phyloP scores from a whole-genome alignment of 2,797 vertebrate species.

The Sebastes taczanowskii region DNA sequence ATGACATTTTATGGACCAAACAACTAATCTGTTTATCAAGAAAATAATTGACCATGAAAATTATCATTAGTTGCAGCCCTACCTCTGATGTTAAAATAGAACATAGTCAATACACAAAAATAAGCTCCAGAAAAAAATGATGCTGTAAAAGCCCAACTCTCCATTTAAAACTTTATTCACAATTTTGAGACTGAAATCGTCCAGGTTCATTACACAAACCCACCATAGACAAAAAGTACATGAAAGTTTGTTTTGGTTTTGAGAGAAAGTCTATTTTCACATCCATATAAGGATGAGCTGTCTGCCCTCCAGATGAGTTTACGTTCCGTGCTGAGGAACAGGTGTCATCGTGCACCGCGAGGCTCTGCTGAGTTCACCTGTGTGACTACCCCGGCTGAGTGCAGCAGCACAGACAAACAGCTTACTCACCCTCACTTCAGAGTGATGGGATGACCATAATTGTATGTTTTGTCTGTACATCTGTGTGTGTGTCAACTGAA shows the following conservation, averaged over 20 bases:
- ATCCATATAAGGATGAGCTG: slow-evolving; percentile 23
- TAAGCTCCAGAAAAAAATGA: background rate
- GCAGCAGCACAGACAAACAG: slow-evolving; percentile 58
- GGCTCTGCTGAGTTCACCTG: slow-evolving; percentile 43
- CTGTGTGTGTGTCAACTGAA: slow-evolving; percentile 52
- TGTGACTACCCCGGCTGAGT: slow-evolving; percentile 42
- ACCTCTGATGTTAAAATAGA: background rate
- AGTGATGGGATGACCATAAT: slow-evolving; percentile 44
- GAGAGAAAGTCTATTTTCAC: background rate
- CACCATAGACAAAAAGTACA: background rate
- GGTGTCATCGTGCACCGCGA: slow-evolving; percentile 20
- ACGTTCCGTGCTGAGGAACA: slow-evolving; percentile 23
- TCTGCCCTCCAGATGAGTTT: background rate
- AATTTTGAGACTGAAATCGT: background rate
- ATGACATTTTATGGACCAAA: no score
- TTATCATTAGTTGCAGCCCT: no score
- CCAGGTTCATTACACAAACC: background rate
- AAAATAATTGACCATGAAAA: no score
- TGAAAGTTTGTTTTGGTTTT: background rate
- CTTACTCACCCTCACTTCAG: slow-evolving; percentile 60
- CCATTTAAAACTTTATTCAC: background rate
- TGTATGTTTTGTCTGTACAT: slow-evolving; percentile 42
- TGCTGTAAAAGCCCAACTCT: background rate
- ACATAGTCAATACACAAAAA: background rate
- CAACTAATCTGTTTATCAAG: no score